phyloP scores from a whole-genome alignment of 1,140 invertebrate genomes.

The Epicauta chinensis region DNA sequence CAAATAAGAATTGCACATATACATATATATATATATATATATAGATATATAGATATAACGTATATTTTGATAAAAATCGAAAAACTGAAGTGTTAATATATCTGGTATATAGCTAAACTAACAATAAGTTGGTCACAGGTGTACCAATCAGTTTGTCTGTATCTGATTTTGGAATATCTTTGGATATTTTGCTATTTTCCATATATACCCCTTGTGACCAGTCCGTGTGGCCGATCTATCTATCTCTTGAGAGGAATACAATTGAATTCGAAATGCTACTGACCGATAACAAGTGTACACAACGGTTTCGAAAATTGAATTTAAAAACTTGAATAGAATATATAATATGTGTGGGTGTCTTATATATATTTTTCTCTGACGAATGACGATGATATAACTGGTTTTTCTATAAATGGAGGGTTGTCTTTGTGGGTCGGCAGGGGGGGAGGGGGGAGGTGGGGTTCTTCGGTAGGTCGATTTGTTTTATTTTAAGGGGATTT shows the following conservation, averaged over 20 bases:
- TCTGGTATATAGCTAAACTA: conserved; percentile 21
- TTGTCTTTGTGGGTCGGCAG: too few relatives aligned
- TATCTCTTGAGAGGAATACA: conserved; percentile 41
- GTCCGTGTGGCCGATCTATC: conserved; percentile 28
- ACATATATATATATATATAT: too few relatives aligned
- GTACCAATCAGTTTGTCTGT: conserved; percentile 26
- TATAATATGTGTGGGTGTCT: conserved; percentile 35
- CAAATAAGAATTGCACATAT: too few relatives aligned
- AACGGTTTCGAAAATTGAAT: conserved; percentile 44
- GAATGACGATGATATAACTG: too few relatives aligned
- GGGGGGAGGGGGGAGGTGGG: too few relatives aligned
- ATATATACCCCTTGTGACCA: conserved; percentile 37
- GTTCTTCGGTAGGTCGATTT: too few relatives aligned
- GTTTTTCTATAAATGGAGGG: too few relatives aligned
- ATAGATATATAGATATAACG: too few relatives aligned
- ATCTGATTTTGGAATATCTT: conserved; percentile 40
- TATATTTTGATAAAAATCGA: conserved; percentile 12
- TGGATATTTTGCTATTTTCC: conserved; percentile 30
- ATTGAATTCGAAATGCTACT: conserved; percentile 43
- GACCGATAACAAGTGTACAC: conserved; percentile 40
- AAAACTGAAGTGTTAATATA: conserved; percentile 37
- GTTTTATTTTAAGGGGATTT: too few relatives aligned
- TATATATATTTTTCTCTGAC: not conserved
- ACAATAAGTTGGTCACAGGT: conserved; percentile 29
- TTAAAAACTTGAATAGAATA: conserved; percentile 44